Evolutionary conservation across 2,797 vertebrate genomes (phyloP), one percentile per base, ranked within the genome.

Genomic region (Acipenser transmontanus): DNA sequence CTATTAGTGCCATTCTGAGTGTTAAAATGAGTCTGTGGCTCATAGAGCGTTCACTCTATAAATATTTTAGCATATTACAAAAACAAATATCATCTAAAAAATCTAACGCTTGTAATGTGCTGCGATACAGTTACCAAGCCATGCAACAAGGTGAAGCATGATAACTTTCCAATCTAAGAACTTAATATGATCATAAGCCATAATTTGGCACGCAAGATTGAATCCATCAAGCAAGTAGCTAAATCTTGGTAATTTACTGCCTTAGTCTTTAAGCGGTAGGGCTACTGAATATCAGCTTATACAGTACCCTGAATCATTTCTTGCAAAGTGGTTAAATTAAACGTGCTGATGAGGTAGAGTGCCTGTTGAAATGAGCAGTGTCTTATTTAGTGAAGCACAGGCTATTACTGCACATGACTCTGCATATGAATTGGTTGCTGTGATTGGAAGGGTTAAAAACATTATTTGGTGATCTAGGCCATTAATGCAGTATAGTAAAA

Each of bases 41-140:
- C 60, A 68, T 34, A 13, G 8, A 52, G 47, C 34, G 8, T 49
- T 11, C 50, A 34, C 34, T 47, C 48, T 62, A 66, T 66, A 47
- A 63, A 63, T 66, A 70, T 70, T 66, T 66, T 66, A 66, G 61
- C 47, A 56, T 47, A 57, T 66, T 61, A 47, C 17, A 7, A 61
- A 14, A 10, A 66, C 51, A n/a, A 66, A 66, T 61, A 66, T 62
- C 34, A 70, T 66, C 63, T n/a, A n/a, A n/a, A n/a, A 70, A 52
- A 59, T 66, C 60, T 51, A 61, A 13, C 47, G 14, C 11, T 56
- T 47, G 57, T 50, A 62, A 54, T 49, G 56, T 7, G 48, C 17
- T 66, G 17, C 7, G 34, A 34, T 60, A 10, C n/a, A 52, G n/a
- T 47, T 60, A 20, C 47, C 49, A 49, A 66, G 64, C 60, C 59